These are phyloP conservation scores for Heteromormyrus szaboi DNA, from an alignment of 2,797 vertebrate genomes.

Conservation along the genomic window DNA sequence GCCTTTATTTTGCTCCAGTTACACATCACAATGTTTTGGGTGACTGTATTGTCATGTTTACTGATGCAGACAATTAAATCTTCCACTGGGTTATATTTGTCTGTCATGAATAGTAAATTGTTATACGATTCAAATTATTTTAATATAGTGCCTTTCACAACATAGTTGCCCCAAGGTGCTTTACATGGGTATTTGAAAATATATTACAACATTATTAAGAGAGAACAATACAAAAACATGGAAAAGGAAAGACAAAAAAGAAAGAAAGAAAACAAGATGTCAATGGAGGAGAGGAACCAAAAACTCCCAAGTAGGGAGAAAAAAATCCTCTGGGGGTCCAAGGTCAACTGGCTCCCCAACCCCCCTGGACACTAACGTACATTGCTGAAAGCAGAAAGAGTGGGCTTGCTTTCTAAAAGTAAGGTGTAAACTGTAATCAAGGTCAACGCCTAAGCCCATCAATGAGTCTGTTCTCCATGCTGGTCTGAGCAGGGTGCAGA, in stretches of 20 bases:
- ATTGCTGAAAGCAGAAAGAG: background rate
- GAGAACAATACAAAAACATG: background rate
- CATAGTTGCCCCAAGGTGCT: background rate
- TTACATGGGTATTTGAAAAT: background rate
- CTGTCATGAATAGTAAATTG: background rate
- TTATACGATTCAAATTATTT: background rate
- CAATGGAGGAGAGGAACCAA: background rate
- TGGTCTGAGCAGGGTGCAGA: background rate
- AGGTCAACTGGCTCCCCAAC: too few species aligned
- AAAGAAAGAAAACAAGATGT: background rate
- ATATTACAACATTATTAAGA: background rate
- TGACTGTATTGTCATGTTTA: constrained; percentile 65
- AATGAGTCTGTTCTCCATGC: background rate
- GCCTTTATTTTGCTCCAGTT: constrained; percentile 59
- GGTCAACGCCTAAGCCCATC: background rate
- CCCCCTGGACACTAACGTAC: too few species aligned
- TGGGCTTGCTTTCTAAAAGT: too few species aligned
- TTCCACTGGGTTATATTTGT: constrained; percentile 58
- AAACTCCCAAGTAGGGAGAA: background rate
- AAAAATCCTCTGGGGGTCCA: too few species aligned
- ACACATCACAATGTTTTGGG: constrained; percentile 70
- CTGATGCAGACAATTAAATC: constrained; percentile 79
- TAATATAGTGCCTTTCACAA: background rate
- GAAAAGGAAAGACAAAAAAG: background rate
- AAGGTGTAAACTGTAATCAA: background rate